Base-by-base conservation (phyloP, 2,888 invertebrate species). In the Aquatica leii region DNA sequence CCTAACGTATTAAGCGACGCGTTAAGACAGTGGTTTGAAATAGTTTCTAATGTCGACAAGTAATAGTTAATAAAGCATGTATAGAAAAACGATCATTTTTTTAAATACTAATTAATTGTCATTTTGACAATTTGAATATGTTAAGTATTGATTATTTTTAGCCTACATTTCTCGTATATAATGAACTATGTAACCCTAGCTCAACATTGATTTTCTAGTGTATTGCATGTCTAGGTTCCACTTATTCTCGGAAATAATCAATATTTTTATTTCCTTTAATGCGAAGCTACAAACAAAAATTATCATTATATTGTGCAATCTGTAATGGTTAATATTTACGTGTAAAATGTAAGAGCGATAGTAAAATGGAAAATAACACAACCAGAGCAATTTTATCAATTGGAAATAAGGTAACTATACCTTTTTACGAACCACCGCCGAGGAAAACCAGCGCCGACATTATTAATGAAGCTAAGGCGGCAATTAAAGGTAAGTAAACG, bases 11-110 rank as follows among this genome's bases (percentile, higher is more conserved):
- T 99, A 21, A 95, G 98, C 73, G 98, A 99, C 80, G 98, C 98
- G 0, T 85, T 99, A 65, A 84, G 98, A 61, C 98, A 99, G 78
- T 99, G 99, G 99, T 99, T 99, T 80, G 98, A 99, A 84, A 84
- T 98, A 64, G 94, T 97, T 11, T 91, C 91, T 14, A 88, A 87
- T 78, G 66, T 76, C 60, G 78, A 79, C 73, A 73, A 74, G 12
- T 48, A 54, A 31, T 59, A 46, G 50, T n/a, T 20, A 31, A 50
- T 50, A 50, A 20, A 46, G 18, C 11, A 18, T 43, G 2, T 24
- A 20, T 18, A 18, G 20, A 2, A 12, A 43, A 43, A 8, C 41
- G 40, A 14, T 40, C 41, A 43, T 43, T 5, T n/a, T 37, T 37
- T 37, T n/a, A 24, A 24, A 24, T 24, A 4, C 2, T 24, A 24